Percentiles rank a stretch among this genome's conserved stretches.
These are phyloP conservation scores for Umimayanthus chanpuru DNA, from an alignment of 92 coral and sea anemone species.

Conservation along the genomic window DNA sequence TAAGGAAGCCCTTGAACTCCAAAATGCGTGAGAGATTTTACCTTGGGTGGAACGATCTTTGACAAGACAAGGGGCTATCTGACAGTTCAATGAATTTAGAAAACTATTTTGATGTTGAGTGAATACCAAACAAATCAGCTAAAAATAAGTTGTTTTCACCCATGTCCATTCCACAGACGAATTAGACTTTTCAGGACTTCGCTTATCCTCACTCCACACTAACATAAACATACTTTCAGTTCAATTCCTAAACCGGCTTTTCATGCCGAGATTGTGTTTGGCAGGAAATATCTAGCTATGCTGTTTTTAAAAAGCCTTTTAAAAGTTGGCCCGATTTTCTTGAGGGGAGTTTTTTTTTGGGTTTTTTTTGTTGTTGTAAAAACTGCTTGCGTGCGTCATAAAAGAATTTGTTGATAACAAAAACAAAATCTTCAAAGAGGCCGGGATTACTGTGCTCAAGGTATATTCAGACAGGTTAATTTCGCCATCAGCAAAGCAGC, in stretches of 20 bases:
- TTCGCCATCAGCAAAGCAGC: constrained; percentile 15
- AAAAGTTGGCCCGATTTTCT: neutral
- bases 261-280: neutral
- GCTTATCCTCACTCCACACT: neutral
- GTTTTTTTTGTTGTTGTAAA: neutral
- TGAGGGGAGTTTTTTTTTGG: neutral
- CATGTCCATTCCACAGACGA: neutral
- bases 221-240: neutral
- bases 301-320: neutral
- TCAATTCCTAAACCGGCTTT: neutral
- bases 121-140: neutral
- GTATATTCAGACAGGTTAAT: constrained; percentile 14
- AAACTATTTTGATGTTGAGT: neutral
- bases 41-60: neutral
- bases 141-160: neutral
- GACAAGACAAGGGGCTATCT: neutral
- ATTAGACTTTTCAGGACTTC: neutral
- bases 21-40: neutral
- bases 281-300: neutral
- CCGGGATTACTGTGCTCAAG: neutral
- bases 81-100: neutral
- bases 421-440: constrained; percentile 28
- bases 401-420: neutral
- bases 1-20: neutral
- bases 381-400: constrained; percentile 22